Percentiles rank a stretch among this genome's conserved stretches.
These are phyloP conservation scores for Morphnarchus princeps DNA, from an alignment of 2,113 vertebrate species.

Conservation along the genomic window DNA sequence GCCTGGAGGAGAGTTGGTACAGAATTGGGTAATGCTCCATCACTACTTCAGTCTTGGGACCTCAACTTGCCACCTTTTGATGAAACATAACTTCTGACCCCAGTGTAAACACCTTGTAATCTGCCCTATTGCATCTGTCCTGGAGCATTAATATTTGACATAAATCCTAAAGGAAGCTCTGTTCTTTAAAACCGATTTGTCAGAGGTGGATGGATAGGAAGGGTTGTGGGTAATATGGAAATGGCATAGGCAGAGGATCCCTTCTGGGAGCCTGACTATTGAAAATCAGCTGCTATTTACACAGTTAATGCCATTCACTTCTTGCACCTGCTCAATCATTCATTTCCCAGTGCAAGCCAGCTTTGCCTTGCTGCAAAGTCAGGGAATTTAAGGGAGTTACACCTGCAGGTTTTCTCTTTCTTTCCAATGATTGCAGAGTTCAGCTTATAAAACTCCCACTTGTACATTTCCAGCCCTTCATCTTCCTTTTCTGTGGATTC, in stretches of 20 bases:
- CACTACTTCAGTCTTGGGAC: background rate
- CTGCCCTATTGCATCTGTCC: background rate
- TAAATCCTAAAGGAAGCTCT: background rate
- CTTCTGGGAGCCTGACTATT: constrained; percentile 44
- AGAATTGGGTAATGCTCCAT: background rate
- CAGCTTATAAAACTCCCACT: background rate
- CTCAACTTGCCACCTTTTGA: background rate
- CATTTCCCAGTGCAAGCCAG: constrained; percentile 11
- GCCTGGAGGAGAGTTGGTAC: background rate
- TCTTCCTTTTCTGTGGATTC: background rate
- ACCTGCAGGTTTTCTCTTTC: constrained; percentile 1
- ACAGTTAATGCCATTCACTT: constrained; percentile 46
- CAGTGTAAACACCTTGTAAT: background rate
- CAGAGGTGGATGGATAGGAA: background rate
- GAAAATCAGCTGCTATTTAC: constrained; percentile 59
- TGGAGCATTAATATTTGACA: background rate
- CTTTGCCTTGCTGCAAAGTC: constrained; percentile 17
- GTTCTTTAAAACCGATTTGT: background rate
- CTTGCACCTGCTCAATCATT: constrained; percentile 46
- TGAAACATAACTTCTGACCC: background rate
- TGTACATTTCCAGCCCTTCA: background rate
- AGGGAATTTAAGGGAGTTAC: constrained; percentile 13
- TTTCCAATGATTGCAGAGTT: background rate
- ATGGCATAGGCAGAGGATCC: background rate
- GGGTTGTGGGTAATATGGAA: constrained; percentile 1